Conservation (phyloP, 2,888 invertebrate genomes). For the Acronicta psi region DNA sequence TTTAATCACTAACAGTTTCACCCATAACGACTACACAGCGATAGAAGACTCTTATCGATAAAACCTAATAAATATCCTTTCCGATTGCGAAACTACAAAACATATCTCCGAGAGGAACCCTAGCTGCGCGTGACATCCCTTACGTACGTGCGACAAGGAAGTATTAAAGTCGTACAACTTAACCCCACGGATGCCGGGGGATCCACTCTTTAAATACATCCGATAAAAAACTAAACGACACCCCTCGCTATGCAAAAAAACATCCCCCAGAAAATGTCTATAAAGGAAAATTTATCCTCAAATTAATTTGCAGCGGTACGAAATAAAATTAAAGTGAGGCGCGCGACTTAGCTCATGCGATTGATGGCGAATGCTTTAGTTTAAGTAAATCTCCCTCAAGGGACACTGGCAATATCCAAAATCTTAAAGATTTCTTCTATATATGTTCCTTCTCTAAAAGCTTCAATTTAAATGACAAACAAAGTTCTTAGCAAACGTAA, state of each 20-base stretch:
- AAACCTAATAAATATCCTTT: conserved; percentile 45
- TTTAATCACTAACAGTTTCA: conserved; percentile 1
- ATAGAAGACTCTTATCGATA: conserved; percentile 38
- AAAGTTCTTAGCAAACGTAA: conserved; percentile 12
- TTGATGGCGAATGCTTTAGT: conserved; percentile 40
- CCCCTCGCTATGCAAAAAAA: conserved; percentile 74
- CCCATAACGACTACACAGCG: conserved; percentile 3
- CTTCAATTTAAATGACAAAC: conserved; percentile 2
- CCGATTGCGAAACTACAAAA: conserved; percentile 46
- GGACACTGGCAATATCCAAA: not conserved
- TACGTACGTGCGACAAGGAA: conserved; percentile 79
- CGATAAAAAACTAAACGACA: conserved; percentile 87
- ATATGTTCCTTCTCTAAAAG: no score
- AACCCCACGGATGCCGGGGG: conserved; percentile 76
- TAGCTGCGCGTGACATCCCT: conserved; percentile 48
- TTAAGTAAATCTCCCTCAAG: conserved; percentile 20
- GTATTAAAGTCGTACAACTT: conserved; percentile 85
- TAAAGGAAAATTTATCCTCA: conserved; percentile 87
- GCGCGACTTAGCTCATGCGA: conserved; percentile 35
- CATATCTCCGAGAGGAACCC: conserved; percentile 52
- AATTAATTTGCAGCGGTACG: conserved; percentile 84
- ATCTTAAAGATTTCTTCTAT: no score
- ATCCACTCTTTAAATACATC: conserved; percentile 84
- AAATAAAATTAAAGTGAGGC: conserved; percentile 76
- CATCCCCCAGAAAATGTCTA: conserved; percentile 78